These are phyloP conservation scores for Vimba vimba DNA, from an alignment of 2,113 vertebrate species.

Conservation along the genomic window DNA sequence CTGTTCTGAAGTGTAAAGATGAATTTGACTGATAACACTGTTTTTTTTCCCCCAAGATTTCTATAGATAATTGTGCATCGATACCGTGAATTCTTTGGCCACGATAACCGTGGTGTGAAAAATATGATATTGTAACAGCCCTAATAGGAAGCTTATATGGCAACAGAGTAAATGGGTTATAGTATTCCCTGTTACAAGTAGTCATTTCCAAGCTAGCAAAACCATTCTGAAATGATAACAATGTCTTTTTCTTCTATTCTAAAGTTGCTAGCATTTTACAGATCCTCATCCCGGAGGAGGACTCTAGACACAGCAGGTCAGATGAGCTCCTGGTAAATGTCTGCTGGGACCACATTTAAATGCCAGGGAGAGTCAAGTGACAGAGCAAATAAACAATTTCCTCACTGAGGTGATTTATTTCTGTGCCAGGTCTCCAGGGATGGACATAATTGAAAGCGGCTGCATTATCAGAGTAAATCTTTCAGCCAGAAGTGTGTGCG, in stretches of 20 bases:
- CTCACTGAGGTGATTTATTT: constrained; percentile 37
- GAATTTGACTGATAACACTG: no score
- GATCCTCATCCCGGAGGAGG: background rate
- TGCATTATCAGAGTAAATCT: constrained; percentile 24
- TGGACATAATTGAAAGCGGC: constrained; percentile 23
- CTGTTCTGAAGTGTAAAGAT: no score
- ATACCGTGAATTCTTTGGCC: no score
- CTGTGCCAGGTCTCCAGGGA: constrained; percentile 23
- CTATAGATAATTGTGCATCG: no score
- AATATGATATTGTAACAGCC: no score
- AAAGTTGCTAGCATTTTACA: constrained; percentile 1
- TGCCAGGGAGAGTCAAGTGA: constrained; percentile 42
- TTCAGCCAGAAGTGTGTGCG: background rate
- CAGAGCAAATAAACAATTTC: constrained; percentile 42
- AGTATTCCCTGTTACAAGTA: background rate
- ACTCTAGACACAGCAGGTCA: constrained; percentile 9
- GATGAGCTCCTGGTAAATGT: background rate
- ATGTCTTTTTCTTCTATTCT: background rate
- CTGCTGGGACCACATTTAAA: constrained; percentile 36
- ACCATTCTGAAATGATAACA: background rate
- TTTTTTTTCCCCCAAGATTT: no score
- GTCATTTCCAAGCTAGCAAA: background rate
- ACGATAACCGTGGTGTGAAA: no score
- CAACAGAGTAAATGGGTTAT: background rate
- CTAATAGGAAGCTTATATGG: background rate